These are phyloP conservation scores for Gavia stellata DNA, from an alignment of 2,113 vertebrate species.

Conservation along the genomic window DNA sequence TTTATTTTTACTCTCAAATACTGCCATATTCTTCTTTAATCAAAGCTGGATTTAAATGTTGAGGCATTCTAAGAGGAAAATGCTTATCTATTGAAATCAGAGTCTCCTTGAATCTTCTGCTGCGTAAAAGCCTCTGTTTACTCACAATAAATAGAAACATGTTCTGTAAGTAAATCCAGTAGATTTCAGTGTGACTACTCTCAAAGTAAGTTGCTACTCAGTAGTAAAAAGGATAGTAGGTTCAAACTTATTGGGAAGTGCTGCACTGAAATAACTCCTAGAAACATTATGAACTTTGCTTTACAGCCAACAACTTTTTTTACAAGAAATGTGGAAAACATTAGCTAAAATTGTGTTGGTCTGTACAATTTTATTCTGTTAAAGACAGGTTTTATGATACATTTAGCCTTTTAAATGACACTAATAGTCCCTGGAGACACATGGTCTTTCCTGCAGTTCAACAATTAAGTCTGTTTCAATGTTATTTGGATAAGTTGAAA, in stretches of 20 bases:
- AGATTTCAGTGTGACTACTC: not conserved
- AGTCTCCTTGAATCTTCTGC: not conserved
- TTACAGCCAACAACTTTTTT: slow-evolving; percentile 24
- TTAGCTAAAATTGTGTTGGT: slow-evolving; percentile 81
- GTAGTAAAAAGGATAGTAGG: not conserved
- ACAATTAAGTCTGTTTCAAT: slow-evolving; percentile 84
- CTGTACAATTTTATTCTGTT: slow-evolving; percentile 80
- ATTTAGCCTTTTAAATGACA: slow-evolving; percentile 84
- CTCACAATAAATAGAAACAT: not conserved
- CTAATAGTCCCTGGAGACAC: slow-evolving; percentile 81
- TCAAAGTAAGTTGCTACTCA: not conserved
- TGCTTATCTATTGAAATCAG: not conserved
- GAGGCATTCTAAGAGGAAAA: not conserved
- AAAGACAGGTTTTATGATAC: slow-evolving; percentile 85
- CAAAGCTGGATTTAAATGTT: not conserved
- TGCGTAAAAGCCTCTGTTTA: not conserved
- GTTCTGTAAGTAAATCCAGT: not conserved
- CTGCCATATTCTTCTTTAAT: not conserved
- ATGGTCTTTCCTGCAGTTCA: slow-evolving; percentile 74
- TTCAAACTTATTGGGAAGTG: not conserved
- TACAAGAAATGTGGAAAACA: slow-evolving; percentile 82
- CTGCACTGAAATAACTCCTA: slow-evolving; percentile 16
- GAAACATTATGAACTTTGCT: slow-evolving; percentile 29
- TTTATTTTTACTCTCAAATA: not conserved
- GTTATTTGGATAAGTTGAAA: slow-evolving; percentile 79